These are phyloP conservation scores for Portevinia maculata DNA, from an alignment of 2,888 invertebrate genomes.

Conservation along the genomic window DNA sequence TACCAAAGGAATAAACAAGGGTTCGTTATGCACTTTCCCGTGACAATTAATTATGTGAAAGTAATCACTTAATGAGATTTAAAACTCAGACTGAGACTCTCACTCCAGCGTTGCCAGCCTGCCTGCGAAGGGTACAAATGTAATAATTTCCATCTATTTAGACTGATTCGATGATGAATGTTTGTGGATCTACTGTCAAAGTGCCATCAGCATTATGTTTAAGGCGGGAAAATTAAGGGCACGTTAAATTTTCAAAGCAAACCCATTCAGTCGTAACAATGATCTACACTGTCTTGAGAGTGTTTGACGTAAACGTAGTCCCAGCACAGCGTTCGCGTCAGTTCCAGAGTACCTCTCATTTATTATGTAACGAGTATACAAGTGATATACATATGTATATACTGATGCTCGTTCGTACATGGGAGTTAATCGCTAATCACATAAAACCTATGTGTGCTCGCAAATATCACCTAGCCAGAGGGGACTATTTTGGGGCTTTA, in stretches of 20 bases:
- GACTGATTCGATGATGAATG: slow-evolving; percentile 65
- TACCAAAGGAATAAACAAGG: slow-evolving; percentile 15
- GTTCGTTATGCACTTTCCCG: slow-evolving; percentile 14
- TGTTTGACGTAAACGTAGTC: background rate
- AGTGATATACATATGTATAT: too few relatives aligned
- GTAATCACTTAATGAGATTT: slow-evolving; percentile 72
- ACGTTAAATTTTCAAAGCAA: slow-evolving; percentile 58
- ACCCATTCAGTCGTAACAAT: slow-evolving; percentile 14
- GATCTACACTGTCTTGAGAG: slow-evolving; percentile 21
- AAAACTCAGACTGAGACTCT: slow-evolving; percentile 10
- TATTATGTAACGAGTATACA: slow-evolving; percentile 26
- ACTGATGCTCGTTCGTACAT: background rate
- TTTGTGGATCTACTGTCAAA: slow-evolving; percentile 49
- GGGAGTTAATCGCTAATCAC: slow-evolving; percentile 52
- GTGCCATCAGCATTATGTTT: slow-evolving; percentile 35
- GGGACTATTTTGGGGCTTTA: slow-evolving; percentile 6
- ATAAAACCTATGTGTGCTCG: slow-evolving; percentile 52
- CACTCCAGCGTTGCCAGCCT: too few relatives aligned
- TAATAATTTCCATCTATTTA: slow-evolving; percentile 67
- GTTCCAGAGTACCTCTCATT: slow-evolving; percentile 27
- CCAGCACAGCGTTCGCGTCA: slow-evolving; percentile 28
- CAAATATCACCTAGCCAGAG: slow-evolving; percentile 49
- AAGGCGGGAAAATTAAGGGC: slow-evolving; percentile 36
- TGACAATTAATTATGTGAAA: slow-evolving; percentile 72
- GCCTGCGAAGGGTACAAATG: slow-evolving; percentile 63